Conservation (phyloP, 2,888 invertebrate species). For the Danaus chrysippus region DNA sequence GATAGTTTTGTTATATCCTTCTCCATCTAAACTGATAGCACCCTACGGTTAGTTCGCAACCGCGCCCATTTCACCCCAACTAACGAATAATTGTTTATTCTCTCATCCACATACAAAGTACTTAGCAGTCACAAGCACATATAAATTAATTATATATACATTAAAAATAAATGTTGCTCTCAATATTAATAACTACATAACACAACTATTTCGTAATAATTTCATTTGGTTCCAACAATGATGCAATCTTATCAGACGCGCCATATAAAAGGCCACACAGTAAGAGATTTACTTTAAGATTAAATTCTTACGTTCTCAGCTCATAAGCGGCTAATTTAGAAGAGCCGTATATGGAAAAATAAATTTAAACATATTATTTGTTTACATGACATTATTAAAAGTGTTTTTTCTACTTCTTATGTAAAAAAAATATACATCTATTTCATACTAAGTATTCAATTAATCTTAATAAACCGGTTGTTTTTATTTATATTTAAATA, state of each 20-base stretch:
- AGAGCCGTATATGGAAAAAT: constrained; percentile 27
- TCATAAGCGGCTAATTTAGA: constrained; percentile 28
- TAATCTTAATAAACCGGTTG: constrained; percentile 3
- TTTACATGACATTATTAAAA: constrained; percentile 17
- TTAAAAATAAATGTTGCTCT: background rate
- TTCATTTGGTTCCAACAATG: constrained; percentile 24
- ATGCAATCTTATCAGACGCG: constrained; percentile 26
- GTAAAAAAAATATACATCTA: no score
- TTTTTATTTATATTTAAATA: constrained; percentile 25
- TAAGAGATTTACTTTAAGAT: constrained; percentile 27
- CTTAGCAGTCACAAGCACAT: constrained; percentile 11
- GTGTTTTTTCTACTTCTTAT: constrained; percentile 5
- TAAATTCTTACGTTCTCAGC: constrained; percentile 31
- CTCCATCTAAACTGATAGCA: constrained; percentile 33
- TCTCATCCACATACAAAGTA: constrained; percentile 54
- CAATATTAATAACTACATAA: constrained; percentile 18
- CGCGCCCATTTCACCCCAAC: constrained; percentile 50
- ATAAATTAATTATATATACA: constrained; percentile 13
- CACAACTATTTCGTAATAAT: constrained; percentile 24
- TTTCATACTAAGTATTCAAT: background rate
- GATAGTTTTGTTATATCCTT: constrained; percentile 40
- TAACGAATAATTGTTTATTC: constrained; percentile 76
- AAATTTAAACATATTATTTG: constrained; percentile 24
- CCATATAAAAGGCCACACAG: constrained; percentile 31
- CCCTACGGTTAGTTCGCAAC: constrained; percentile 58